Conservation (phyloP, 2,113 vertebrate genomes). For the Epinephelus cyanopodus region DNA sequence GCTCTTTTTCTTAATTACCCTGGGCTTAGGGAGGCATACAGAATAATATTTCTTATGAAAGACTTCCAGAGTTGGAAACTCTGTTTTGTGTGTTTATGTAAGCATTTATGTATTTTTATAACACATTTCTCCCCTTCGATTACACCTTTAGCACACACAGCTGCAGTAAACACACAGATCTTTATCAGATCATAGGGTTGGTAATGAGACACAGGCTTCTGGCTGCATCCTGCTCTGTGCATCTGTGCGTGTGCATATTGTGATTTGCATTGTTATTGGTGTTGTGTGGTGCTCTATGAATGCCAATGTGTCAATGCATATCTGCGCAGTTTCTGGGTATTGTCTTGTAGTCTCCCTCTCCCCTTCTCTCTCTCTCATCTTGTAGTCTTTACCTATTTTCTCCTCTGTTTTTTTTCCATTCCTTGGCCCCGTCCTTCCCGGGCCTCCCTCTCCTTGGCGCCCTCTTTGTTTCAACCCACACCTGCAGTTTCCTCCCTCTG, state of each 20-base stretch:
- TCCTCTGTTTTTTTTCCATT: background rate
- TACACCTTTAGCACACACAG: background rate
- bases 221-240: background rate
- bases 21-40: background rate
- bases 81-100: background rate
- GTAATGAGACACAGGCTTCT: constrained; percentile 3
- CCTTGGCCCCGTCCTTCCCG: background rate
- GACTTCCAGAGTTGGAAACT: background rate
- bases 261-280: constrained; percentile 54
- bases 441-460: background rate
- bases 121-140: background rate
- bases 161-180: background rate
- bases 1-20: background rate
- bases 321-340: constrained; percentile 1
- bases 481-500: constrained; percentile 59
- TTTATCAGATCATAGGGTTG: background rate
- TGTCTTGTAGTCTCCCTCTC: background rate
- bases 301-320: constrained; percentile 29
- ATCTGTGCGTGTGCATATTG: constrained; percentile 18
- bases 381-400: constrained; percentile 10
- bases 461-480: constrained; percentile 39
- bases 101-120: background rate
- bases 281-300: constrained; percentile 37
- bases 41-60: background rate
- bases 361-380: background rate